Evolutionary conservation across 2,113 vertebrate species (phyloP).

Genomic region (Cygnus buccinator): DNA sequence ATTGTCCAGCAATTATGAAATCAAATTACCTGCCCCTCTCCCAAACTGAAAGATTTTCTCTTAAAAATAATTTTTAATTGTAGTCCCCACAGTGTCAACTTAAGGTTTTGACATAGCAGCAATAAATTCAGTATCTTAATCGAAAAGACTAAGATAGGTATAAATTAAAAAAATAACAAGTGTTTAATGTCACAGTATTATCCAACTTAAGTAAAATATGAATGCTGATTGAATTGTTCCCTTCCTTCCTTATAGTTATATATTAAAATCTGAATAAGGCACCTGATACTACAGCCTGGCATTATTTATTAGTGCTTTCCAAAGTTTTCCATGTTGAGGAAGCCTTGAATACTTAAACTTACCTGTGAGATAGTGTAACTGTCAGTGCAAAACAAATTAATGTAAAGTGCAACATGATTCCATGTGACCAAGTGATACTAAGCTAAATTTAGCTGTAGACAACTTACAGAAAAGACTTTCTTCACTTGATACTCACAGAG

Average conservation of each 20-base stretch:
- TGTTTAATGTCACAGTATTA: neutral
- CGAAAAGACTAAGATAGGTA: neutral
- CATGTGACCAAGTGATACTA: slow-evolving; percentile 64
- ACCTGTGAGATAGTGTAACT: slow-evolving; percentile 62
- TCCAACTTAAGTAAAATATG: neutral
- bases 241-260: neutral
- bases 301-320: slow-evolving; percentile 76
- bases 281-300: slow-evolving; percentile 68
- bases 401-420: slow-evolving; percentile 75
- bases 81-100: neutral
- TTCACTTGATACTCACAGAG: slow-evolving; percentile 66
- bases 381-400: slow-evolving; percentile 67
- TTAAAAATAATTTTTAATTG: neutral
- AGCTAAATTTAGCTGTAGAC: slow-evolving; percentile 80
- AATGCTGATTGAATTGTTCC: neutral
- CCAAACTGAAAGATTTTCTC: neutral
- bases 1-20: neutral
- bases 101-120: neutral
- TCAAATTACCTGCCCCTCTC: neutral
- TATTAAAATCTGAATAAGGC: slow-evolving; percentile 44
- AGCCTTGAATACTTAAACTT: slow-evolving; percentile 52
- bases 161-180: slow-evolving; percentile 17
- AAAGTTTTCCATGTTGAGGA: slow-evolving; percentile 67
- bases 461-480: slow-evolving; percentile 48
- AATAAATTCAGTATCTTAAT: neutral